Evolutionary conservation across 2,888 invertebrate species (phyloP).

Genomic region (Sarcophaga carnaria): DNA sequence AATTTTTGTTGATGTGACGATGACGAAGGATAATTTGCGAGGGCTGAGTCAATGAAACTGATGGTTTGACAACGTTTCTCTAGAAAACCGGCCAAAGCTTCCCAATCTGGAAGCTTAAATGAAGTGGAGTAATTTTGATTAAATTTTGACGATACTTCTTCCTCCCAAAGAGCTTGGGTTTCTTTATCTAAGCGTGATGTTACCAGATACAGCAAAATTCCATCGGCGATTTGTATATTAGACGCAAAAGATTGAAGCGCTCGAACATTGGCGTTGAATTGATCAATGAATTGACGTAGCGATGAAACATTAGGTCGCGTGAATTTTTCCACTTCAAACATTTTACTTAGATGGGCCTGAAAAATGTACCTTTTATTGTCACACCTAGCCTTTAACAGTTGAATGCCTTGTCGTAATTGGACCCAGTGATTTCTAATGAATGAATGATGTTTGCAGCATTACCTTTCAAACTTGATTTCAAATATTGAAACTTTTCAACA

Average conservation of each 20-base stretch:
- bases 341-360: slow-evolving; percentile 36
- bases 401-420: slow-evolving; percentile 1
- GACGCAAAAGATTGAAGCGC: slow-evolving; percentile 52
- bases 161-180: slow-evolving; percentile 49
- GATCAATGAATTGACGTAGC: slow-evolving; percentile 43
- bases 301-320: slow-evolving; percentile 22
- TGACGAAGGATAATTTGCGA: not conserved
- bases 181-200: slow-evolving; percentile 37
- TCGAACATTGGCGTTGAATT: slow-evolving; percentile 42
- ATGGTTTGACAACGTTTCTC: slow-evolving; percentile 27
- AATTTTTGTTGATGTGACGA: not conserved
- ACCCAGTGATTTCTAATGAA: slow-evolving; percentile 1
- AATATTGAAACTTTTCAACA: slow-evolving; percentile 40
- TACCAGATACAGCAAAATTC: slow-evolving; percentile 39
- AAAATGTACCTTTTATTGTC: slow-evolving; percentile 22
- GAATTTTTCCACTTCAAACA: slow-evolving; percentile 5
- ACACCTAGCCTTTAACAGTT: not conserved
- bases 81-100: slow-evolving; percentile 35
- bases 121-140: not conserved
- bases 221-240: slow-evolving; percentile 43
- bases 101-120: slow-evolving; percentile 31
- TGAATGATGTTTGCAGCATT: not conserved
- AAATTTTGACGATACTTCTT: slow-evolving; percentile 40
- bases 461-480: slow-evolving; percentile 23
- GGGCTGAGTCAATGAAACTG: slow-evolving; percentile 2